A percentile compares a stretch with the other conserved stretches of the same genome.
Evolutionary conservation across 2,888 invertebrate genomes (phyloP).

Genomic region (Macropis europaea): DNA sequence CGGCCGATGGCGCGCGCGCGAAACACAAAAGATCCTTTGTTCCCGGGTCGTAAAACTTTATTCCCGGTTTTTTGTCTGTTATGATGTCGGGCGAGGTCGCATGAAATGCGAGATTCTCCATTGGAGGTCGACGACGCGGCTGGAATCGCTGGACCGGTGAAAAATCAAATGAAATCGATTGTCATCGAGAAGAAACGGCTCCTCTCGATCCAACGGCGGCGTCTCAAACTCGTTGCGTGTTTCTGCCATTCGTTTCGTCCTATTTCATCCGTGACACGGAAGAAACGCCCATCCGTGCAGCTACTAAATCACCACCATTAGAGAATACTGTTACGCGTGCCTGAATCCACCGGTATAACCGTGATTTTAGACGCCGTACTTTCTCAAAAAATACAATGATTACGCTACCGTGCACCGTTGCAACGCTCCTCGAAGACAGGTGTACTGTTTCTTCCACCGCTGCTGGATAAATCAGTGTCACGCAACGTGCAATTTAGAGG

Average conservation of each 20-base stretch:
- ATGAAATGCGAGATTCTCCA: conserved; percentile 65
- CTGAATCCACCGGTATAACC: background rate
- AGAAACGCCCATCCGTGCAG: background rate
- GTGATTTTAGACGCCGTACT: background rate
- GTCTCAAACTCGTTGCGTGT: background rate
- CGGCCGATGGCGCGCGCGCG: background rate
- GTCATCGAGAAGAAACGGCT: conserved; percentile 53
- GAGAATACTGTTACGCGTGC: conserved; percentile 20
- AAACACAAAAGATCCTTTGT: conserved; percentile 29
- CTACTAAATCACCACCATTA: conserved; percentile 7
- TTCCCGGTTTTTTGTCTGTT: conserved; percentile 26
- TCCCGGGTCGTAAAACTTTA: conserved; percentile 31
- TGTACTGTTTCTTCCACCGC: background rate
- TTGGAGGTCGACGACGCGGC: conserved; percentile 57
- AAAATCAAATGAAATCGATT: conserved; percentile 64
- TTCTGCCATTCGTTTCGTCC: background rate
- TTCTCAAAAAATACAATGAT: conserved; percentile 1
- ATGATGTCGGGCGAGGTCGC: conserved; percentile 22
- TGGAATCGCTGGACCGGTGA: conserved; percentile 49
- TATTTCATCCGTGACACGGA: background rate
- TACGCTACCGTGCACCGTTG: conserved; percentile 4
- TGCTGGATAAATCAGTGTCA: background rate
- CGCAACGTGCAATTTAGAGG: conserved; percentile 13
- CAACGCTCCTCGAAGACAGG: background rate
- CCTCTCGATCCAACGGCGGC: conserved; percentile 7